Base-by-base conservation (phyloP, 2,797 vertebrate genomes). In the Cuculus canorus region DNA sequence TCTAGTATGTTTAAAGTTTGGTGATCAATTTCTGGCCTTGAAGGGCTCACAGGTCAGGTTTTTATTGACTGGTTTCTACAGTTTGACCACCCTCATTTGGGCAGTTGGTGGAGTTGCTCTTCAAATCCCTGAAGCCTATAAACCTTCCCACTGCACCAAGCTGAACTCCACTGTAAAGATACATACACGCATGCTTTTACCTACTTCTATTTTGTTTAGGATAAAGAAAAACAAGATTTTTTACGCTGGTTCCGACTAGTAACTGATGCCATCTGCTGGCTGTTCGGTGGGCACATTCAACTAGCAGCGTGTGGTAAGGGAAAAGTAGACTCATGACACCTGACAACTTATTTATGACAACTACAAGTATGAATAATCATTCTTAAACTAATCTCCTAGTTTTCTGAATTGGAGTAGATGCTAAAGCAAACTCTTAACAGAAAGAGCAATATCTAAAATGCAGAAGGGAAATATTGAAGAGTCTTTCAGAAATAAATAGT, bases 241-340 rank as follows among this genome's bases (percentile, higher is more conserved):
- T 92, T 98, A 39, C 96, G 87, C 88, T 97, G 97, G 93, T 98
- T 99, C 92, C 98, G 95, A 96, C 98, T 95, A 96, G 97, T 99
- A 95, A 98, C 98, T 95, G 98, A 98, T 90, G 98, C 99, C 30
- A 97, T 99, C 59, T 97, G 97, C 96, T 98, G 98, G 98, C 93
- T 99, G 45, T 96, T 99, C 18, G 92, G 97, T 52, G 97, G 96
- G 61, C 98, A 99, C 90, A 25, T 96, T 76, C 98, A 98, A 59
- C 98, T 99, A 76, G 96, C 98, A 72, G 52, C 95, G 1, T 97
- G 97, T 60, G 98, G 98, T 99, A 98, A 98, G 97, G 86, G 65
- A 97, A 86, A 95, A 75, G 17, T 69, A 75, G 90, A 84, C 21
- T 14, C 37, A 4, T 33, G 41, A 43, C 70, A 82, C 57, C 33